These are phyloP conservation scores for Umimayanthus chanpuru DNA, from an alignment of 92 coral and sea anemone species.

Conservation along the genomic window DNA sequence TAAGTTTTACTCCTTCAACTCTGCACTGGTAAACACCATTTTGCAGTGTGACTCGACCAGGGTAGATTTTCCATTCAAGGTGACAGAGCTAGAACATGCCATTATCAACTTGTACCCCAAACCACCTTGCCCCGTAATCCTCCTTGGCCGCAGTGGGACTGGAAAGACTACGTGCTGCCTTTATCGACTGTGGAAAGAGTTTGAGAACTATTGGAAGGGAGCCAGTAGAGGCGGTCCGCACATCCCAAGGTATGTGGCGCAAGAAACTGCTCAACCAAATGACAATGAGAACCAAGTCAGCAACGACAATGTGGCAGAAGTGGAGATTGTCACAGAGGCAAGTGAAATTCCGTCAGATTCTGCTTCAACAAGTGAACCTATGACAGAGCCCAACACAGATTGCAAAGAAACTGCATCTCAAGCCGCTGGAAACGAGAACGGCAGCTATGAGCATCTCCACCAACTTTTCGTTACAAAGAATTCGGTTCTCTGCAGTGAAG, in stretches of 20 bases:
- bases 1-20: conserved; percentile 86
- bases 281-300: neutral
- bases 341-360: neutral
- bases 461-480: conserved; percentile 95
- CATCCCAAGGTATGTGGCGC: conserved; percentile 63
- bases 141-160: conserved; percentile 97
- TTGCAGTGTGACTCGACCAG: conserved; percentile 62
- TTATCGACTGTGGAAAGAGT: conserved; percentile 89
- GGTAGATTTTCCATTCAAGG: conserved; percentile 91
- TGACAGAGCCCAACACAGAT: conserved; percentile 7
- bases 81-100: conserved; percentile 94
- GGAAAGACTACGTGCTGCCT: conserved; percentile 99
- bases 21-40: conserved; percentile 79
- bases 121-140: conserved; percentile 74
- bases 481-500: conserved; percentile 92
- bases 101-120: conserved; percentile 82
- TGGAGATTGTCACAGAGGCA: neutral
- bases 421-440: conserved; percentile 20
- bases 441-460: conserved; percentile 81
- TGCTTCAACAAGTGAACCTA: neutral
- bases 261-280: conserved; percentile 20
- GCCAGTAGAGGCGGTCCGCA: conserved; percentile 85
- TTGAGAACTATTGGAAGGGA: conserved; percentile 85
- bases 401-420: neutral
- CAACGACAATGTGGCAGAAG: neutral